Conservation (phyloP, 2,888 invertebrate species). For the Lasioglossum calceatum region DNA sequence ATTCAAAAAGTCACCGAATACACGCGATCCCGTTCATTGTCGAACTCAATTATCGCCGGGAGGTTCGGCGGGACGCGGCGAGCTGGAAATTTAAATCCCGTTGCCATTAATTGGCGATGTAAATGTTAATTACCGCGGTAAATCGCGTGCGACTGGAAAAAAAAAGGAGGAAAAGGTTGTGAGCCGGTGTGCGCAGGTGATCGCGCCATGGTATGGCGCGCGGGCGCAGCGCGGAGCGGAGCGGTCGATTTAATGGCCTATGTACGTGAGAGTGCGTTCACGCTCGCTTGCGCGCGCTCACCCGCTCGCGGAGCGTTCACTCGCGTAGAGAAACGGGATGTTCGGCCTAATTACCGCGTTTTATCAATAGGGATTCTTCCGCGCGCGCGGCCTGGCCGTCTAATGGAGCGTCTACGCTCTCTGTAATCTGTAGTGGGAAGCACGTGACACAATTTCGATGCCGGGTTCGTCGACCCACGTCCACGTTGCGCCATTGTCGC, state of each 20-base stretch:
- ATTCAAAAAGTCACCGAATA: conserved; percentile 11
- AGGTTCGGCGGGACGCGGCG: conserved; percentile 19
- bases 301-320: conserved; percentile 10
- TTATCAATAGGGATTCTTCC: conserved; percentile 73
- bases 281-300: conserved; percentile 6
- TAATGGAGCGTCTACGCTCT: conserved; percentile 65
- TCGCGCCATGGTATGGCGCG: neutral
- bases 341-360: conserved; percentile 74
- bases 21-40: conserved; percentile 13
- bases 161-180: neutral
- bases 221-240: neutral
- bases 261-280: conserved; percentile 15
- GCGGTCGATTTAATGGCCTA: conserved; percentile 32
- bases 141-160: conserved; percentile 43
- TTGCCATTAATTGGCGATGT: conserved; percentile 40
- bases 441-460: conserved; percentile 68
- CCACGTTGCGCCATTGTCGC: conserved; percentile 61
- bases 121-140: conserved; percentile 52
- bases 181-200: conserved; percentile 25
- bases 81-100: conserved; percentile 43
- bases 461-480: conserved; percentile 66
- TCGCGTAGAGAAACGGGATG: conserved; percentile 57
- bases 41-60: conserved; percentile 20
- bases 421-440: conserved; percentile 64
- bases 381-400: conserved; percentile 44